A percentile compares a stretch with the other conserved stretches of the same genome.
Evolutionary conservation across 1,140 invertebrate species (phyloP).

Genomic region (Dryas iulia): DNA sequence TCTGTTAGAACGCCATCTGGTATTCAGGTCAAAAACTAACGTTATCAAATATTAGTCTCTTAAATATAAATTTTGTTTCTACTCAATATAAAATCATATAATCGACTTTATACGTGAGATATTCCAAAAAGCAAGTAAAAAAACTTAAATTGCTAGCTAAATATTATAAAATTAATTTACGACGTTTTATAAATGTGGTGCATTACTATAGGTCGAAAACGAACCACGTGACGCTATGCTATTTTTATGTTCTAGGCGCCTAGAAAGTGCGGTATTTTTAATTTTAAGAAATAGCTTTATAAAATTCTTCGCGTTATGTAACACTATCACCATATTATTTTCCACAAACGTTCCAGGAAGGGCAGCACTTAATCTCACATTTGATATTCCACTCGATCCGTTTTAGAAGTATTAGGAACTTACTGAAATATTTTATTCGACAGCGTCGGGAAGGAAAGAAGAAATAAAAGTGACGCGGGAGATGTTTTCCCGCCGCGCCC

Average conservation of each 20-base stretch:
- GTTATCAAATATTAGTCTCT: constrained; percentile 65
- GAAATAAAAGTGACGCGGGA: constrained; percentile 78
- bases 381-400: constrained; percentile 35
- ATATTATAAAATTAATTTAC: constrained; percentile 37
- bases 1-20: constrained; percentile 68
- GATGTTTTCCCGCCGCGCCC: constrained; percentile 78
- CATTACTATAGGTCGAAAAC: constrained; percentile 75
- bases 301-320: constrained; percentile 75
- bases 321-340: constrained; percentile 71
- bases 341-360: constrained; percentile 55
- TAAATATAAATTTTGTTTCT: constrained; percentile 30
- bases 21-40: constrained; percentile 58
- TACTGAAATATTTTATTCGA: constrained; percentile 76
- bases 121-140: background rate
- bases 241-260: constrained; percentile 74
- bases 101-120: background rate
- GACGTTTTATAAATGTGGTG: constrained; percentile 76
- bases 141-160: constrained; percentile 3
- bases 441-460: constrained; percentile 79
- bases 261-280: constrained; percentile 81
- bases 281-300: constrained; percentile 61
- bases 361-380: constrained; percentile 60
- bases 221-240: constrained; percentile 75
- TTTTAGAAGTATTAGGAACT: constrained; percentile 65
- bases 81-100: background rate